phyloP scores from a whole-genome alignment of 2,113 vertebrate species.

The Oxyruncus cristatus region DNA sequence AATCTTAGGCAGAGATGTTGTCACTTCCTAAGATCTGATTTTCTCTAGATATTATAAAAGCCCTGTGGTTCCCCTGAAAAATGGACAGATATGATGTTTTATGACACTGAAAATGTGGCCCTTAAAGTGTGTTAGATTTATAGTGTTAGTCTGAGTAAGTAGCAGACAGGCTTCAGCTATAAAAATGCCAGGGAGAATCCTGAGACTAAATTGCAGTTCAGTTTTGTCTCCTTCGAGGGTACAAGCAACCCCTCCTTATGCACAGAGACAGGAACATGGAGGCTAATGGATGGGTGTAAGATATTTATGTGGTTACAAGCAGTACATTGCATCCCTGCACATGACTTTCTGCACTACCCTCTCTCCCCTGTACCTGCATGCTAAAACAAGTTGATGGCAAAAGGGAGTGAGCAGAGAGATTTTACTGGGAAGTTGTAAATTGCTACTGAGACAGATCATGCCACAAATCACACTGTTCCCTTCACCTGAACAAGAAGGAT shows the following conservation, averaged over 20 bases:
- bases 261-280: neutral
- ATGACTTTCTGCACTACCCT: neutral
- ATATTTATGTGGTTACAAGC: conserved; percentile 47
- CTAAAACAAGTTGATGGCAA: neutral
- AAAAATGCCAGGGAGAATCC: conserved; percentile 41
- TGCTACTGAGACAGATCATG: neutral
- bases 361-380: neutral
- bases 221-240: conserved; percentile 17
- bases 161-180: conserved; percentile 20
- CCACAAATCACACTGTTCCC: conserved; percentile 42
- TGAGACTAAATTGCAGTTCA: conserved; percentile 10
- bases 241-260: neutral
- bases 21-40: neutral
- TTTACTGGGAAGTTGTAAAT: conserved; percentile 33
- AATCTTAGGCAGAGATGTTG: neutral
- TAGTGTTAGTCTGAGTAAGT: neutral
- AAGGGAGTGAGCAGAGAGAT: neutral
- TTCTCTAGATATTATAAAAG: neutral
- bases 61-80: neutral
- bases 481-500: conserved; percentile 34
- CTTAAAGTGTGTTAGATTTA: conserved; percentile 33
- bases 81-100: conserved; percentile 26
- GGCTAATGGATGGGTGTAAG: conserved; percentile 26
- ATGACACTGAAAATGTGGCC: conserved; percentile 2
- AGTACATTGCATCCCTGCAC: neutral